Evolutionary conservation across 2,888 invertebrate genomes (phyloP), one percentile per base, ranked within the genome.

Genomic region (Chrysopilus asiliformis): DNA sequence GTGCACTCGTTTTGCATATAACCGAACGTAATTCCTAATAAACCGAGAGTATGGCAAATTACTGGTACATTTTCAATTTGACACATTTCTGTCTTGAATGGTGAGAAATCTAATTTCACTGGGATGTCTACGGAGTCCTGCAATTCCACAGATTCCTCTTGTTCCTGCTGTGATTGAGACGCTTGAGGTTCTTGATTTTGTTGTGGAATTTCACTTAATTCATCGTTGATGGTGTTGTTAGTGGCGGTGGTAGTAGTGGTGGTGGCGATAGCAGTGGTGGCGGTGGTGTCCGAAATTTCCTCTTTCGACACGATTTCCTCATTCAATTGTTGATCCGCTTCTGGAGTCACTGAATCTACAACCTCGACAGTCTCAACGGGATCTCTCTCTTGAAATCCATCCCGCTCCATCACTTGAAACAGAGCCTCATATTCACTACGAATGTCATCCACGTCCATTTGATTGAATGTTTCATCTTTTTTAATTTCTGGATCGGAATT

Each of bases 1-100:
- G 57, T 47, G 25, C 57, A 60, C 41, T 61, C 62, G 1, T 47
- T 49, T 32, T 60, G 58, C 35, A 62, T 51, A 30, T 54, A 62
- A 5, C 60, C 61, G 44, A 51, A 58, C 8, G 51, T 48, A 1
- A 49, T 50, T 3, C 57, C 50, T 39, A 62, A 26, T 30, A 52
- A 48, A 2, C 63, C 63, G 10, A 63, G 51, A 0, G 60, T 58
- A 22, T 50, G 46, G 38, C 61, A 61, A 12, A 63, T 42, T 14
- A 51, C 50, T 35, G 58, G 53, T 2, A 63, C 54, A 16, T 43
- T 38, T 15, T 43, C 27, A 9, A 42, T 44, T 17, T 50, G 53
- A 12, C 58, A 53, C 7, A 56, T 58, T 6, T 48, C 51, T 8
- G 60, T 56, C 43, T 53, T 50, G 36, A 55, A 59, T 13, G 49